Evolutionary conservation across 2,888 invertebrate species (phyloP).

Genomic region (Belgica antarctica): DNA sequence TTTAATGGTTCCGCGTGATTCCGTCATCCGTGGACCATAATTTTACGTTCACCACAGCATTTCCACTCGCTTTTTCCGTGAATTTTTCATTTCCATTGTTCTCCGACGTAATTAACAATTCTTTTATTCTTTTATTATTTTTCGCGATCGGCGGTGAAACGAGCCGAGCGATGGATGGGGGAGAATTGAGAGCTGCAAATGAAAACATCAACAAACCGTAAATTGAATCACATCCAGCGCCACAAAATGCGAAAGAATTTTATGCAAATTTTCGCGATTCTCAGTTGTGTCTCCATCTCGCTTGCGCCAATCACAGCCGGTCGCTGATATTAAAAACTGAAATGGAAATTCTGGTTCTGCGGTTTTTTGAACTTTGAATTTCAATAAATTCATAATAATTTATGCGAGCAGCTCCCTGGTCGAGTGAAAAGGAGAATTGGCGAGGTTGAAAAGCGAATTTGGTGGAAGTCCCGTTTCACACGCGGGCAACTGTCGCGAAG

Average conservation of each 20-base stretch:
- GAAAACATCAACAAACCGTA: slow-evolving; percentile 42
- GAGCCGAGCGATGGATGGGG: too few species aligned
- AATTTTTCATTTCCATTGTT: slow-evolving; percentile 27
- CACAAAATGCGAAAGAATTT: not conserved
- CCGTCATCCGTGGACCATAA: slow-evolving; percentile 38
- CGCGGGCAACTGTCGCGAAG: too few species aligned
- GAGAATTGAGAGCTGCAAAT: slow-evolving; percentile 32
- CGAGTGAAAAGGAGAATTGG: not conserved
- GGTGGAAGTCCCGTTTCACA: too few species aligned
- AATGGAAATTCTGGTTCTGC: slow-evolving; percentile 26
- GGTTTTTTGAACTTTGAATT: slow-evolving; percentile 38
- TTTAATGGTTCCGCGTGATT: slow-evolving; percentile 8
- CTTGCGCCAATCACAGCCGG: not conserved
- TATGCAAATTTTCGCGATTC: slow-evolving; percentile 16
- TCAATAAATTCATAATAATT: slow-evolving; percentile 14
- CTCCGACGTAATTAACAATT: slow-evolving; percentile 33
- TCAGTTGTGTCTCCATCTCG: slow-evolving; percentile 13
- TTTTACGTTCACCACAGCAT: not conserved
- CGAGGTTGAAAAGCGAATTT: not conserved
- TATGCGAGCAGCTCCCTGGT: not conserved
- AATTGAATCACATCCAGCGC: slow-evolving; percentile 29
- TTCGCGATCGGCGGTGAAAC: slow-evolving; percentile 14
- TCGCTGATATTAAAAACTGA: not conserved
- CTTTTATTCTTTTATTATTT: slow-evolving; percentile 8
- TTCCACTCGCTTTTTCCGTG: slow-evolving; percentile 2